phyloP scores from a whole-genome alignment of 2,113 vertebrate species.

The Coryphaenoides rupestris region DNA sequence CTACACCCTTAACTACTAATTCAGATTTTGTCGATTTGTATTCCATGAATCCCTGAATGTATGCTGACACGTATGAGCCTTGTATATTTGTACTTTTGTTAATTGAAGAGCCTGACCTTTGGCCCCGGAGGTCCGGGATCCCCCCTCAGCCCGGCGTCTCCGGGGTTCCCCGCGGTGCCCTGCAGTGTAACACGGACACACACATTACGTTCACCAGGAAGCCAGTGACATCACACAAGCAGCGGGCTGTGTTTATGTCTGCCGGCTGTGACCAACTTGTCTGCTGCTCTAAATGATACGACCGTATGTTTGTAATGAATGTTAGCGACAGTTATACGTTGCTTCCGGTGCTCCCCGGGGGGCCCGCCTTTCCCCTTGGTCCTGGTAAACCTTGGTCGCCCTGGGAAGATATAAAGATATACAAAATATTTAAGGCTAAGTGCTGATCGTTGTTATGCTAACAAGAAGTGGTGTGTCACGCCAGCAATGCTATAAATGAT shows the following conservation, averaged over 20 bases:
- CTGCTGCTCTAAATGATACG: too few species aligned
- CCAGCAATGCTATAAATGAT: conserved; percentile 14
- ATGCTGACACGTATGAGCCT: too few species aligned
- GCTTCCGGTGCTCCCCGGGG: conserved; percentile 31
- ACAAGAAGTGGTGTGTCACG: conserved; percentile 14
- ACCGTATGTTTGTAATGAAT: not conserved
- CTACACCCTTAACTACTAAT: too few species aligned
- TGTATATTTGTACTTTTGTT: not conserved
- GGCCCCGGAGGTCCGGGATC: conserved; percentile 42
- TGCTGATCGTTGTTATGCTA: not conserved
- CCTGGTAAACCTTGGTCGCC: conserved; percentile 55
- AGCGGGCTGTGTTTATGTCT: not conserved
- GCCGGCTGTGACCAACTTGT: not conserved
- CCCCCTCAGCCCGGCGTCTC: conserved; percentile 55
- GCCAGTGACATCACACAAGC: not conserved
- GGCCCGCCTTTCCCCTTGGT: conserved; percentile 49
- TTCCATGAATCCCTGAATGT: too few species aligned
- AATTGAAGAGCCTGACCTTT: conserved; percentile 25
- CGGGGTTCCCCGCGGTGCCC: conserved; percentile 47
- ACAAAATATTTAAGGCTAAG: not conserved
- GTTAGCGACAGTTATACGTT: conserved; percentile 39
- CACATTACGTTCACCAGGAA: not conserved
- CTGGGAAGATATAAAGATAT: conserved; percentile 27
- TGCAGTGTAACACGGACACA: conserved; percentile 7
- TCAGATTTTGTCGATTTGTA: too few species aligned